Evolutionary conservation across 2,113 vertebrate species (phyloP).

Genomic region (Aspidoscelis tigris): DNA sequence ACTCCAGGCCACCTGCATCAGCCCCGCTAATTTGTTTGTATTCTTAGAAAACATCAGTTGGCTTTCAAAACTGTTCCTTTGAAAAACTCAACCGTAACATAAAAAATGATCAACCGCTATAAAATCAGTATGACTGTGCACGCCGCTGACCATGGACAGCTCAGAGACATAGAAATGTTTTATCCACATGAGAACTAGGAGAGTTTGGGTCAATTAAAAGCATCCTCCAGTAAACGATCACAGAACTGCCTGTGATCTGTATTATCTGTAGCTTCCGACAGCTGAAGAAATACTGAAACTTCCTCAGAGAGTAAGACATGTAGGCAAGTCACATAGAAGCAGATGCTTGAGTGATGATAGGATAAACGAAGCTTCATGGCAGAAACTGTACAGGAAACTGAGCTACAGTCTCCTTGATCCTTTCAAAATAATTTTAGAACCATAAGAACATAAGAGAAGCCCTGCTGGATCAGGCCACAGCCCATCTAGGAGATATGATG

Average conservation of each 20-base stretch:
- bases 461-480: too few relatives aligned
- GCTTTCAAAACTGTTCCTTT: constrained; percentile 8
- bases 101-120: neutral
- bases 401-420: too few relatives aligned
- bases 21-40: neutral
- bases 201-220: neutral
- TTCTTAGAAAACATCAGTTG: neutral
- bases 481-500: too few relatives aligned
- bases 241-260: neutral
- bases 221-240: neutral
- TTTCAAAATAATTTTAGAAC: too few relatives aligned
- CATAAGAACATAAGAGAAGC: too few relatives aligned
- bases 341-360: neutral
- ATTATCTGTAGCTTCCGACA: neutral
- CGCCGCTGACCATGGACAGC: neutral
- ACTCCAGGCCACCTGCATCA: constrained; percentile 13
- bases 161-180: neutral
- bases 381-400: neutral
- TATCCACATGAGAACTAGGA: neutral
- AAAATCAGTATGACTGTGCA: neutral
- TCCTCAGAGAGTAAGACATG: neutral
- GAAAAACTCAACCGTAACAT: neutral
- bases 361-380: too few relatives aligned
- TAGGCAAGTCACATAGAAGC: neutral
- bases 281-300: neutral